Conservation (phyloP, 2,113 vertebrate species). For the Buteo buteo region DNA sequence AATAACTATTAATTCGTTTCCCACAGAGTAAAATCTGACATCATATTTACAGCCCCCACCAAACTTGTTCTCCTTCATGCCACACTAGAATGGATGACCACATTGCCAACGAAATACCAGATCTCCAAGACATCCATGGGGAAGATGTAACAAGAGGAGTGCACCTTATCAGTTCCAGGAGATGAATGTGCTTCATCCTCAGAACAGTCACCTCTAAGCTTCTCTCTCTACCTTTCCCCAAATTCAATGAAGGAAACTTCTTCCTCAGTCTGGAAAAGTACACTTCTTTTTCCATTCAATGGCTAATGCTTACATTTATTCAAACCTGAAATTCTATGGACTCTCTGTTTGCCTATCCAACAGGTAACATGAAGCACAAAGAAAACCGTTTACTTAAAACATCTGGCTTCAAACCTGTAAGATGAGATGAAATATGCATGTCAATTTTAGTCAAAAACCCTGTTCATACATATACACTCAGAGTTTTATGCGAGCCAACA, state of each 20-base stretch:
- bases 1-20: not conserved
- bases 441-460: not conserved
- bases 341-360: not conserved
- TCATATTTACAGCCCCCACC: not conserved
- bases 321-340: not conserved
- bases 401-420: not conserved
- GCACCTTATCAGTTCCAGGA: not conserved
- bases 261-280: not conserved
- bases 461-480: not conserved
- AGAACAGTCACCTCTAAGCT: not conserved
- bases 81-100: not conserved
- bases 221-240: not conserved
- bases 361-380: not conserved
- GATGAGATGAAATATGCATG: accelerated
- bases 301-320: not conserved
- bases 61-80: not conserved
- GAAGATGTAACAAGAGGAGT: not conserved
- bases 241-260: not conserved
- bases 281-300: not conserved
- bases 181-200: not conserved
- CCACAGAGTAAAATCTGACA: not conserved
- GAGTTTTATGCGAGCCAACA: not conserved
- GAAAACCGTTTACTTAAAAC: not conserved
- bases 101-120: not conserved
- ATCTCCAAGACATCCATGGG: not conserved